Conservation (phyloP, 2,797 vertebrate species). For the Benthosema pterotum region DNA sequence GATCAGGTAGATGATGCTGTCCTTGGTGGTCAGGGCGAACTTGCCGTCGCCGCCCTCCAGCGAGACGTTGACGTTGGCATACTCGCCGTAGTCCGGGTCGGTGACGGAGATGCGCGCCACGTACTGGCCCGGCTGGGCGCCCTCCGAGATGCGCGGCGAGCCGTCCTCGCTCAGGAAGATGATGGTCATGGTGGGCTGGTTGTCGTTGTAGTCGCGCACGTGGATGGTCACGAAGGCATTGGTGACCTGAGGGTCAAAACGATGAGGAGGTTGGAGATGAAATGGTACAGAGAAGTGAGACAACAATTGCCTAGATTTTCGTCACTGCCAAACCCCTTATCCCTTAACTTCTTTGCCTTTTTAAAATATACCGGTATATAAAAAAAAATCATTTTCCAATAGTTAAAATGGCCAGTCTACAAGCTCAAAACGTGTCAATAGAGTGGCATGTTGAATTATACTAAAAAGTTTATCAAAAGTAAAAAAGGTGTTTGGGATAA, state of each 20-base stretch:
- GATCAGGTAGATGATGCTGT: slow-evolving; percentile 98
- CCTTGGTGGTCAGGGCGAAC: slow-evolving; percentile 96
- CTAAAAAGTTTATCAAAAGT: too few relatives aligned
- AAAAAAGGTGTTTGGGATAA: too few relatives aligned
- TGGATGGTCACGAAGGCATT: slow-evolving; percentile 97
- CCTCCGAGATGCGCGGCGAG: slow-evolving; percentile 93
- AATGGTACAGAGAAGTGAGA: too few relatives aligned
- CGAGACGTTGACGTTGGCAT: slow-evolving; percentile 95
- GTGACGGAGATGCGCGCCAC: slow-evolving; percentile 98
- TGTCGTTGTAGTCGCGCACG: slow-evolving; percentile 96
- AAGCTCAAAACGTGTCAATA: too few relatives aligned
- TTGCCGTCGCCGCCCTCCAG: slow-evolving; percentile 96
- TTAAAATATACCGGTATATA: too few relatives aligned
- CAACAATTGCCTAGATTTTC: too few relatives aligned
- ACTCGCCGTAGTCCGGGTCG: slow-evolving; percentile 96
- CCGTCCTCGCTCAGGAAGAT: slow-evolving; percentile 98
- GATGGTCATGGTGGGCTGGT: slow-evolving; percentile 98
- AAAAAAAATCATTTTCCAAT: too few relatives aligned
- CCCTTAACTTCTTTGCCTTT: too few relatives aligned
- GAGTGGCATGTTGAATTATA: too few relatives aligned
- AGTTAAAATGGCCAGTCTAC: too few relatives aligned
- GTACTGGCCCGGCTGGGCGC: slow-evolving; percentile 94
- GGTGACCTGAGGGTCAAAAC: slow-evolving; percentile 80
- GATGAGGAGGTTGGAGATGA: not conserved
- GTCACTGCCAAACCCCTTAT: too few relatives aligned